Evolutionary conservation across 1,140 invertebrate species (phyloP).

Genomic region (Drosophila serrata): DNA sequence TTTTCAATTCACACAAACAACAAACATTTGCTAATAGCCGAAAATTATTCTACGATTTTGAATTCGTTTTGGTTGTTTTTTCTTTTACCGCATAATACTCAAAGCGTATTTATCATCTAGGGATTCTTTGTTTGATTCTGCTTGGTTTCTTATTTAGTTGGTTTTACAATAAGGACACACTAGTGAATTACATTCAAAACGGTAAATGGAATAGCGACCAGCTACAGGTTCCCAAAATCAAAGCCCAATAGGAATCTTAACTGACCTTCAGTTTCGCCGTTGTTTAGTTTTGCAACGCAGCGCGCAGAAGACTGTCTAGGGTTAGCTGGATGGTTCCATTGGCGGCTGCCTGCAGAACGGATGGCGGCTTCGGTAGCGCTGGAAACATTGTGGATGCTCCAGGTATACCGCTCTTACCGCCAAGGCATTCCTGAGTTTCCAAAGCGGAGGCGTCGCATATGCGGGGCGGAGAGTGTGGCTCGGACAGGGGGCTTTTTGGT

Average conservation of each 20-base stretch:
- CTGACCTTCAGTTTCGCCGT: conserved; percentile 28
- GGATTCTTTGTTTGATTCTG: conserved; percentile 44
- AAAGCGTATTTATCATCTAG: conserved; percentile 47
- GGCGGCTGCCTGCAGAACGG: conserved; percentile 67
- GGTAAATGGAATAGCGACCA: conserved; percentile 37
- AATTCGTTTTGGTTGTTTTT: conserved; percentile 62
- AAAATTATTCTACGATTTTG: conserved; percentile 67
- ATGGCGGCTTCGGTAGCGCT: conserved; percentile 69
- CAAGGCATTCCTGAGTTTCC: conserved; percentile 58
- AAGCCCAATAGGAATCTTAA: conserved; percentile 1
- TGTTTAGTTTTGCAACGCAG: conserved; percentile 73
- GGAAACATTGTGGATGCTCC: conserved; percentile 56
- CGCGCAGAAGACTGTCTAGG: conserved; percentile 71
- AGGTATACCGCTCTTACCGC: conserved; percentile 52
- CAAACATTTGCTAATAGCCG: conserved; percentile 71
- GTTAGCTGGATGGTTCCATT: conserved; percentile 70
- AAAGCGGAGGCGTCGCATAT: conserved; percentile 7
- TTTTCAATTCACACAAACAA: conserved; percentile 40
- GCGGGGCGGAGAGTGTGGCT: conserved; percentile 47
- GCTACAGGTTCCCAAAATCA: conserved; percentile 12
- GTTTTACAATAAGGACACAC: conserved; percentile 73
- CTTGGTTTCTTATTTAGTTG: conserved; percentile 45
- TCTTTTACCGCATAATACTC: conserved; percentile 66
- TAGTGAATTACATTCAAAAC: conserved; percentile 64
- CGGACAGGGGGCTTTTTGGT: conserved; percentile 18